Percentiles rank a stretch among this genome's conserved stretches.
Conservation (phyloP, 64 coral and sea anemone species). For the Stichodactyla mertensii region DNA sequence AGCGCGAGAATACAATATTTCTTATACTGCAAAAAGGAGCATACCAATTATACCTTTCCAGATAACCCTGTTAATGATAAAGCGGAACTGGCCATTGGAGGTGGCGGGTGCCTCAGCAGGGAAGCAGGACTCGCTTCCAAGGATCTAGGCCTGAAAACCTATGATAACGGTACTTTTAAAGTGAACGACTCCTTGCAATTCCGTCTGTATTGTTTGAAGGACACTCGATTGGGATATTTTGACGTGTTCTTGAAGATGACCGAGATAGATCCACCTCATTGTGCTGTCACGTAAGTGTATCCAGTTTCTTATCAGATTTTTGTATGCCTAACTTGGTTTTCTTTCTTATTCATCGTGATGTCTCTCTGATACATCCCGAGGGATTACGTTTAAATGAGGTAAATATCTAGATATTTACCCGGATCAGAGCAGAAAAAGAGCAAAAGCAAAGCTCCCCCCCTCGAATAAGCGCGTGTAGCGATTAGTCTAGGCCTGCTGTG, state of each 20-base stretch:
- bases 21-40: constrained; percentile 56
- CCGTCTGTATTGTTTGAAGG: constrained; percentile 10
- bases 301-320: too few species aligned
- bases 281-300: background rate
- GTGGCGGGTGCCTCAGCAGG: constrained; percentile 19
- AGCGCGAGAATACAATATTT: constrained; percentile 18
- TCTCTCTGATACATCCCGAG: too few species aligned
- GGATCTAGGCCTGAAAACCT: background rate
- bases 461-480: too few species aligned
- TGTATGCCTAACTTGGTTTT: background rate
- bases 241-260: constrained; percentile 9
- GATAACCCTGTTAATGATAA: background rate
- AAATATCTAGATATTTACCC: too few species aligned
- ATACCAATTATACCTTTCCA: constrained; percentile 47
- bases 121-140: background rate
- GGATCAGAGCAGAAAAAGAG: too few species aligned
- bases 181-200: constrained; percentile 6
- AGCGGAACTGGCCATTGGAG: background rate
- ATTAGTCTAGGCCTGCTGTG: too few species aligned
- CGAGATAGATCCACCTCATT: constrained; percentile 8
- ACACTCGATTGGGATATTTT: background rate
- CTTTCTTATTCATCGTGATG: background rate
- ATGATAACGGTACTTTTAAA: constrained; percentile 8
- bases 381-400: too few species aligned
- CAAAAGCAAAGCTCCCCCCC: too few species aligned